Conservation (phyloP, 2,797 vertebrate species). For the Pipistrellus pipistrellus region DNA sequence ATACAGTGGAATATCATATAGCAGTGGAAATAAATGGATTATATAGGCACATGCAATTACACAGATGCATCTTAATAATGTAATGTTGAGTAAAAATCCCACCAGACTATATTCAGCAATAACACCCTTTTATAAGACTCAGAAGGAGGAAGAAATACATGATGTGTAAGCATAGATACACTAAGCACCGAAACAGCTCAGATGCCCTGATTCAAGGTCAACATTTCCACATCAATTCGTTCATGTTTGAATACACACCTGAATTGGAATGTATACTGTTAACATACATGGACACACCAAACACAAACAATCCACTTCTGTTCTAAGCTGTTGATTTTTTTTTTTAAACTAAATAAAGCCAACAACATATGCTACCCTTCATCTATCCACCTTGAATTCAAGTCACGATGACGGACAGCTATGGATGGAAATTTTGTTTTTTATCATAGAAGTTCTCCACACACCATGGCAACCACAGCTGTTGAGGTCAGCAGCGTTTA, state of each 20-base stretch:
- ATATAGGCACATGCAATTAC: not conserved
- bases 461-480: conserved; percentile 22
- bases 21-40: not conserved
- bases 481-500: conserved; percentile 57
- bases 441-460: not conserved
- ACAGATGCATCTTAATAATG: not conserved
- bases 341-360: not conserved
- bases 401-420: not conserved
- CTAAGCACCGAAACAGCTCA: not conserved
- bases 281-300: not conserved
- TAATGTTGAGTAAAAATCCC: not conserved
- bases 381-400: conserved; percentile 25
- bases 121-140: not conserved
- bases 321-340: not conserved
- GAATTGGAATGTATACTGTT: not conserved
- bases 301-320: not conserved
- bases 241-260: not conserved
- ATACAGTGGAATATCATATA: not conserved
- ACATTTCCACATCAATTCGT: not conserved
- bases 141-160: not conserved
- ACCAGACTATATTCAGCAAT: not conserved
- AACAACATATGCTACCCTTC: not conserved
- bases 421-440: not conserved
- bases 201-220: not conserved
- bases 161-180: not conserved